Evolutionary conservation across 37 sponge, comb jelly and placozoan genomes (phyloP), one percentile per base, ranked within the genome.

Genomic region (Agelas oroides): DNA sequence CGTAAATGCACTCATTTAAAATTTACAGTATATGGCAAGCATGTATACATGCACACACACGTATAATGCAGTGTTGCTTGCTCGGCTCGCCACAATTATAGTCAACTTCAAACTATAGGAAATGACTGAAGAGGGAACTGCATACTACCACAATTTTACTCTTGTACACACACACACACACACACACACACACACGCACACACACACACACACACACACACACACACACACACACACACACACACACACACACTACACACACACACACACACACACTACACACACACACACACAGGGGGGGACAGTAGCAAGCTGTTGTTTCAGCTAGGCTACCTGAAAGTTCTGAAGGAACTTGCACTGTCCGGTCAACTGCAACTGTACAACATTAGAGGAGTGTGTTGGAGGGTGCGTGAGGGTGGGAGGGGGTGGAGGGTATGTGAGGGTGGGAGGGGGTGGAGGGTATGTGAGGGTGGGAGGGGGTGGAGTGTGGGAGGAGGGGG

Each of bases 281-380:
- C 67, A 79, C 68, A 79, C 53, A 79, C 23, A 77, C 41, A 17
- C 39, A 63, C 33, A 90, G n/a, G 90, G 90, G 58, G 74, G 58
- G 90, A 90, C 24, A 67, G 68, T 24, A 79, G 74, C 53, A 78
- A 80, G 80, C 79, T 90, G 11, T 72, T 90, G 2, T 84, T 57
- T 61, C 90, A 90, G 59, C 68, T 76, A 55, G 90, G 90, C 74
- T 90, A 90, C 55, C 41, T 90, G 30, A 82, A 84, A 33, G 90
- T 90, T 35, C 57, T 90, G 52, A 90, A 90, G 66, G 64, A 84
- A 34, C 52, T 90, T 71, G 90, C 90, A 11, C 54, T 84, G 30
- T 80, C 85, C 25, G 90, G 90, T 23, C 84, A 90, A 36, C 69
- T 90, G 34, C 80, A 84, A 28, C 64, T 46, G 59, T 90, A 71